Percentiles rank a stretch among this genome's conserved stretches.
These are phyloP conservation scores for Triplophysa yarkandensis DNA, from an alignment of 2,797 vertebrate species.

Conservation along the genomic window DNA sequence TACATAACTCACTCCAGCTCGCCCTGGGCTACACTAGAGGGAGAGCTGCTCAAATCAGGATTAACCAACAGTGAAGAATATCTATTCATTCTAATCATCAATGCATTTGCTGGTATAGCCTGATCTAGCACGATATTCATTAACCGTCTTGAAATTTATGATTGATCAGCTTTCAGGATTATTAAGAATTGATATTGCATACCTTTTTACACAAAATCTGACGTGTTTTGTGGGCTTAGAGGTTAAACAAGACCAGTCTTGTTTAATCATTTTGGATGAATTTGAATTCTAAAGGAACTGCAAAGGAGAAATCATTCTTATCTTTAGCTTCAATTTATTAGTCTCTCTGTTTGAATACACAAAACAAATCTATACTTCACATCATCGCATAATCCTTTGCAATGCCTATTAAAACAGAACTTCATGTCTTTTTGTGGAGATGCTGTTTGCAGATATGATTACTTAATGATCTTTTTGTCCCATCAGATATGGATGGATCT, in stretches of 20 bases:
- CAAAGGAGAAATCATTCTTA: constrained; percentile 14
- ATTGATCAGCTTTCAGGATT: constrained; percentile 37
- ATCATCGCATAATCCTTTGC: not conserved
- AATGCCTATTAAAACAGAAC: not conserved
- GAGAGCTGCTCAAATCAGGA: constrained; percentile 46
- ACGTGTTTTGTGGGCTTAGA: constrained; percentile 25
- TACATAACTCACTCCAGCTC: constrained; percentile 49
- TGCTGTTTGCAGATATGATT: not conserved
- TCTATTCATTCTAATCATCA: constrained; percentile 38
- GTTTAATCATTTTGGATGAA: constrained; percentile 38
- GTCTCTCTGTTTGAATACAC: not conserved
- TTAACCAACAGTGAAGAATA: constrained; percentile 43
- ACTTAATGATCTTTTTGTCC: too few relatives aligned
- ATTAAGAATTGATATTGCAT: not conserved
- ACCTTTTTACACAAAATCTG: constrained; percentile 1
- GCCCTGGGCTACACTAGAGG: constrained; percentile 17
- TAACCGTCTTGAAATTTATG: constrained; percentile 42
- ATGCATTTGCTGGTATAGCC: constrained; percentile 25
- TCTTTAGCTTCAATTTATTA: not conserved
- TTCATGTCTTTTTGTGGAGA: not conserved
- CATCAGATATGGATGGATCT: constrained; percentile 91
- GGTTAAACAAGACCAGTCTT: not conserved
- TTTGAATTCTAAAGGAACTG: too few relatives aligned
- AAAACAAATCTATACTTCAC: not conserved
- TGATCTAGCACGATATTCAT: constrained; percentile 43